Evolutionary conservation across 2,888 invertebrate genomes (phyloP), one percentile per base, ranked within the genome.

Genomic region (Brachypalpus laphriformis): DNA sequence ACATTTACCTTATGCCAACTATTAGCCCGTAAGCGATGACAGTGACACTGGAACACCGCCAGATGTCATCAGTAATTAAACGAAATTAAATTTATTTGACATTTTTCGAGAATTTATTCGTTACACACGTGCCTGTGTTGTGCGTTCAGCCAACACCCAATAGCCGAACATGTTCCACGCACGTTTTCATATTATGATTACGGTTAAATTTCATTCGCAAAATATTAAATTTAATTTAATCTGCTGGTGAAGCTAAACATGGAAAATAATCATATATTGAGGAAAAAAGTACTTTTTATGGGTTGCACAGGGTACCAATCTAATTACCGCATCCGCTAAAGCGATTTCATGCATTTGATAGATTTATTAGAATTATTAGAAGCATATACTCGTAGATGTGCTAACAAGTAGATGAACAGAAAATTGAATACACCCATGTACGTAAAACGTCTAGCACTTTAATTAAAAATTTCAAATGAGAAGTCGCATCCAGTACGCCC

Each of bases 21-120:
- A 51, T 51, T 54, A 6, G 34, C n/a, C n/a, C 51, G 22, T 37
- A 34, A 45, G 63, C 68, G 78, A 57, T 83, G 83, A 83, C 78
- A 83, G 74, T 51, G 57, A 56, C 54, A 74, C 63, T 63, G 74
- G 63, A 83, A 70, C 70, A 80, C 63, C 63, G 68, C 74, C 78
- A 80, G 74, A 75, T 80, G 78, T 80, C 78, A 83, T 70, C 68
- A 83, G 78, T 83, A 83, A 83, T 83, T 83, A 82, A 82, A 83
- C 42, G 70, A 83, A 83, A 83, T 83, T 83, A 57, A 83, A 80
- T 83, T 83, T 80, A 74, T 83, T 80, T 80, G 74, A 70, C 70
- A 70, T 75, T 78, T 78, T 83, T 74, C 37, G 63, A 74, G 78
- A 83, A 83, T 78, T 70, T 74, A 80, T 78, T 75, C 68, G 63